These are phyloP conservation scores for Mormoops blainvillei DNA, from an alignment of 2,113 vertebrate species.

Conservation along the genomic window DNA sequence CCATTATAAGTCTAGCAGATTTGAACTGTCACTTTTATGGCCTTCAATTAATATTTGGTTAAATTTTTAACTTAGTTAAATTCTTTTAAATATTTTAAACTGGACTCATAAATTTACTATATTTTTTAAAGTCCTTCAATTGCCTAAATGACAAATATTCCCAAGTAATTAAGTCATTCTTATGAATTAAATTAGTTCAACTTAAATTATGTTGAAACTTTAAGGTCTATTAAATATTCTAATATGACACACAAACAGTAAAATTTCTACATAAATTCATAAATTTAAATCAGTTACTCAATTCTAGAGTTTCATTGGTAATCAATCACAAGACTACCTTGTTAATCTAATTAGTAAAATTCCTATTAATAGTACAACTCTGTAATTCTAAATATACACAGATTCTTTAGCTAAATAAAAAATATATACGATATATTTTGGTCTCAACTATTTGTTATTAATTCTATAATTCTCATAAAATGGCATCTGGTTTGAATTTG, in stretches of 20 bases:
- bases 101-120: neutral
- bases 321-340: neutral
- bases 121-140: neutral
- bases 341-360: neutral
- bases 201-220: neutral
- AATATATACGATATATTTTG: neutral
- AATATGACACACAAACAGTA: neutral
- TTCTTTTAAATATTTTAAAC: constrained; percentile 12
- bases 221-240: neutral
- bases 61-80: neutral
- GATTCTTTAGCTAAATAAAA: constrained; percentile 12
- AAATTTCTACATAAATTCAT: neutral
- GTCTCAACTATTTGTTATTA: neutral
- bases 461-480: neutral
- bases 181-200: neutral
- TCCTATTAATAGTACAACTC: neutral
- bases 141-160: neutral
- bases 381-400: neutral
- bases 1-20: neutral
- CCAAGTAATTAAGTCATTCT: neutral
- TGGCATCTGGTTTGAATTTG: neutral
- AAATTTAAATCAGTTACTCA: neutral
- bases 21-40: neutral
- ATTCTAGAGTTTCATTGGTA: neutral
- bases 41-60: constrained; percentile 30